Conservation (phyloP, 1,140 invertebrate species). For the Hypothenemus hampei region DNA sequence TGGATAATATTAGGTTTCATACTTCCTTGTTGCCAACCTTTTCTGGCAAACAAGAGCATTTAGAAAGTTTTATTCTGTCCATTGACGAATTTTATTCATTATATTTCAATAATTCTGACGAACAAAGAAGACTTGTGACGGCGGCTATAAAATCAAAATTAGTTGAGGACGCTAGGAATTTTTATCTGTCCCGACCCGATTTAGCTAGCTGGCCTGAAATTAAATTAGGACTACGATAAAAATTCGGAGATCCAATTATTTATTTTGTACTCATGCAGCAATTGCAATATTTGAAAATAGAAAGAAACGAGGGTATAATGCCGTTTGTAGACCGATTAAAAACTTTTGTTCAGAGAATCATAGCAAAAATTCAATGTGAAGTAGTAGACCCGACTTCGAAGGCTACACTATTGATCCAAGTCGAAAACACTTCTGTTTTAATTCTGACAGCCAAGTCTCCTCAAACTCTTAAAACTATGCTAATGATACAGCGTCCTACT, state of each 20-base stretch:
- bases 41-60: not conserved
- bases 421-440: slow-evolving; percentile 6
- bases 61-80: slow-evolving; percentile 1
- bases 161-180: no score
- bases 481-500: slow-evolving; percentile 1
- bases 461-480: no score
- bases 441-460: slow-evolving; percentile 2
- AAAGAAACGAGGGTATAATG: no score
- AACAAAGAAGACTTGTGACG: no score
- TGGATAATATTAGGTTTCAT: not conserved
- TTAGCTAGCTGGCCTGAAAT: no score
- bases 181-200: no score
- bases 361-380: slow-evolving; percentile 2
- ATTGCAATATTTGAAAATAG: no score
- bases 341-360: slow-evolving; percentile 8
- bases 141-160: no score
- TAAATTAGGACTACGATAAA: no score
- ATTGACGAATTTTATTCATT: not conserved
- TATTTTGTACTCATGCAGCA: no score
- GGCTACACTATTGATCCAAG: not conserved
- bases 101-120: not conserved
- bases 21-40: not conserved
- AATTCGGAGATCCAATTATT: no score
- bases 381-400: not conserved
- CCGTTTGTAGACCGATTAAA: no score